phyloP scores from a whole-genome alignment of 2,113 vertebrate species.

The Myiagra hebetior region DNA sequence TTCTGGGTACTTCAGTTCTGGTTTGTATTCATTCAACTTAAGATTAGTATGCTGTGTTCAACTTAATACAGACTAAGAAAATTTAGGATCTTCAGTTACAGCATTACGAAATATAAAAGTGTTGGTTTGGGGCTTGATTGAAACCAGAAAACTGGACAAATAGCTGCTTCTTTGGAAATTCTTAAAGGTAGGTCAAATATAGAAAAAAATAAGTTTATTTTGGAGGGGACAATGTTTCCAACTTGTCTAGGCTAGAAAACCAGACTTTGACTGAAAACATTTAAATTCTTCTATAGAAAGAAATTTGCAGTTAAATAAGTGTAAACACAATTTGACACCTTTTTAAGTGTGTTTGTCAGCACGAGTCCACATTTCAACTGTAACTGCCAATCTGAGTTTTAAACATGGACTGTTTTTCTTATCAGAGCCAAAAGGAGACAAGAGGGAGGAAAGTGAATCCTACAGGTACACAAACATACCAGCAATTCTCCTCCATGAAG shows the following conservation, averaged over 20 bases:
- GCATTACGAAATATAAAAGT: background rate
- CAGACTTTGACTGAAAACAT: background rate
- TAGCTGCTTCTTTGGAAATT: constrained; percentile 11
- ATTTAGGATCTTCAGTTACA: background rate
- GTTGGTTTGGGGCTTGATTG: background rate
- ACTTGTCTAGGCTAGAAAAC: background rate
- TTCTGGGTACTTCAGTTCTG: background rate
- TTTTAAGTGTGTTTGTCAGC: background rate
- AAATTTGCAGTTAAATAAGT: background rate
- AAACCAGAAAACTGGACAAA: constrained; percentile 29
- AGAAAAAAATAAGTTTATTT: constrained; percentile 11
- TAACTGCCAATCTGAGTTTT: background rate
- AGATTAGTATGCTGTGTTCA: background rate
- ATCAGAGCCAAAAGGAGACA: background rate
- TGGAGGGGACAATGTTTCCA: background rate
- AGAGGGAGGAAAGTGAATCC: background rate
- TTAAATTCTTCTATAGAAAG: background rate
- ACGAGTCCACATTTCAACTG: background rate
- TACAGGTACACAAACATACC: background rate
- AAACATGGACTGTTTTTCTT: background rate
- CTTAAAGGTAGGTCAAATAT: background rate
- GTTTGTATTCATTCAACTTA: background rate
- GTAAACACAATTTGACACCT: background rate
- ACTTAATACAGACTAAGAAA: background rate
- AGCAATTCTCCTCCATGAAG: background rate